Conservation (phyloP, 2,797 vertebrate species). For the Cichlasoma orientale region DNA sequence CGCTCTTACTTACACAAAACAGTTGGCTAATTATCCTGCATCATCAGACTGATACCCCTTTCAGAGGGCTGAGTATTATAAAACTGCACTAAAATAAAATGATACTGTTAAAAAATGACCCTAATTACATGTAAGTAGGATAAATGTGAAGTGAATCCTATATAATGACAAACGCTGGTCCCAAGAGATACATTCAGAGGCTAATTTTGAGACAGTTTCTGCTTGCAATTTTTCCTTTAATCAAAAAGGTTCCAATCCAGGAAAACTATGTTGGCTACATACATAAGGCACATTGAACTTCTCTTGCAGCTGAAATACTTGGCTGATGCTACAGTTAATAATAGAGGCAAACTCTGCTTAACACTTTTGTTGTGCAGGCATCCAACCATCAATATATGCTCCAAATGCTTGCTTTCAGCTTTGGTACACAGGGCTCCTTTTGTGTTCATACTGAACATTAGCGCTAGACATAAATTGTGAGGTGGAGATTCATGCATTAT, state of each 20-base stretch:
- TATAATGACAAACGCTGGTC: constrained; percentile 23
- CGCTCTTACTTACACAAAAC: background rate
- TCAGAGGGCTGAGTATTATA: background rate
- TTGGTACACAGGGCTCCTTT: background rate
- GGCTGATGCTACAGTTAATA: background rate
- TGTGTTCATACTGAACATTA: background rate
- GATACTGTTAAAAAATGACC: background rate
- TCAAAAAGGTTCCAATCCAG: background rate
- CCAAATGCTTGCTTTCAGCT: background rate
- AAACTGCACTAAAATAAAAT: background rate
- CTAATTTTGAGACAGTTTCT: too few relatives aligned
- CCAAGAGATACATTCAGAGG: too few relatives aligned
- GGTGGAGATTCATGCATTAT: constrained; percentile 15
- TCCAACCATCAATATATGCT: background rate
- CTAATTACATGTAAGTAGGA: background rate
- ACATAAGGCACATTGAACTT: background rate
- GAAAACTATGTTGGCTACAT: background rate
- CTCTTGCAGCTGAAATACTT: background rate
- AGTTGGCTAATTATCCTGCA: background rate
- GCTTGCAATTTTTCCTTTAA: too few relatives aligned
- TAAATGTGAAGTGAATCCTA: constrained; percentile 26
- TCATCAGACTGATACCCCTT: background rate
- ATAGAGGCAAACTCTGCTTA: background rate
- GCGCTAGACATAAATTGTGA: background rate
- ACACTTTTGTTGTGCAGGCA: background rate